phyloP scores from a whole-genome alignment of 2,888 invertebrate genomes.

The Trimorus sp. region DNA sequence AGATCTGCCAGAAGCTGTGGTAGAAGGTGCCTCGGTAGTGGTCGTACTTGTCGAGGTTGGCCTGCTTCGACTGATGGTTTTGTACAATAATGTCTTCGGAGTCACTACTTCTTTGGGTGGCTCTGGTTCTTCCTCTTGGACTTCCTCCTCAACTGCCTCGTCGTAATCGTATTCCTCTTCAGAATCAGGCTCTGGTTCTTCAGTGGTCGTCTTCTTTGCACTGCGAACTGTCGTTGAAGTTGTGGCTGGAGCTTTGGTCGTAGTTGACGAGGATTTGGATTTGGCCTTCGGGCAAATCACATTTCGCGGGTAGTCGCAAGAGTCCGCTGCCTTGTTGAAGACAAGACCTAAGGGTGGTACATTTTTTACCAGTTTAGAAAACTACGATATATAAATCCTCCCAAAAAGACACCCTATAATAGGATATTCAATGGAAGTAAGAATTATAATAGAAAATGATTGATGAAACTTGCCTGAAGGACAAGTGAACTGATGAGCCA shows the following conservation, averaged over 20 bases:
- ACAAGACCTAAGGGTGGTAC: conserved; percentile 85
- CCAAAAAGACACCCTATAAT: too few relatives aligned
- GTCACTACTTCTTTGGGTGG: conserved; percentile 69
- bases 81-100: conserved; percentile 75
- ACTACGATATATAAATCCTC: too few relatives aligned
- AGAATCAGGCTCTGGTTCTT: conserved; percentile 79
- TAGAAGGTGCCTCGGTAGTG: conserved; percentile 67
- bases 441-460: too few relatives aligned
- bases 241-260: conserved; percentile 79
- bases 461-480: conserved; percentile 87
- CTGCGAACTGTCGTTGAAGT: conserved; percentile 75
- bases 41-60: conserved; percentile 71
- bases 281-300: conserved; percentile 89
- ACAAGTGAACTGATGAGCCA: conserved; percentile 96
- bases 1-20: conserved; percentile 61
- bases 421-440: too few relatives aligned
- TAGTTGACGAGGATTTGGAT: conserved; percentile 81
- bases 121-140: conserved; percentile 81
- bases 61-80: conserved; percentile 77
- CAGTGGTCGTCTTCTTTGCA: conserved; percentile 82
- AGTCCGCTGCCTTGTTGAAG: conserved; percentile 95
- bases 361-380: too few relatives aligned
- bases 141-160: conserved; percentile 83
- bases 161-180: conserved; percentile 82
- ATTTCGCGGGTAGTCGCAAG: conserved; percentile 95